Conservation (phyloP, 2,113 vertebrate species). For the Takifugu bimaculatus region DNA sequence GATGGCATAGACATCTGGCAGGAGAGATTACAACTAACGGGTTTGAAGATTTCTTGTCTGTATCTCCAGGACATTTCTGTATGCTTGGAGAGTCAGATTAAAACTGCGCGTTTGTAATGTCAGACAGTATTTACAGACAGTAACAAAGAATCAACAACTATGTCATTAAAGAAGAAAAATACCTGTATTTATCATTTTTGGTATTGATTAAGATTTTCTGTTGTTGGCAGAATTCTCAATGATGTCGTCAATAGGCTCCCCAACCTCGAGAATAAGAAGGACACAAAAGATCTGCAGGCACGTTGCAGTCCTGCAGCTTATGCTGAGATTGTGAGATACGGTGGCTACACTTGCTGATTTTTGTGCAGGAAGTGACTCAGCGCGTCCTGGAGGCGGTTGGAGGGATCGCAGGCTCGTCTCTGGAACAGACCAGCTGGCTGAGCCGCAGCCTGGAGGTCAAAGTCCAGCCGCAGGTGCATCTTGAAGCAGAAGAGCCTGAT, state of each 20-base stretch:
- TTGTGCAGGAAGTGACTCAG: slow-evolving; percentile 88
- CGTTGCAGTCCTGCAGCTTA: background rate
- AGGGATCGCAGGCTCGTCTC: slow-evolving; percentile 88
- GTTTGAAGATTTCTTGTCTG: too few relatives aligned
- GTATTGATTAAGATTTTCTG: slow-evolving; percentile 17
- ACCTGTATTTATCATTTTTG: background rate
- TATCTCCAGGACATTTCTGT: too few relatives aligned
- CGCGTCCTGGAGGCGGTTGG: slow-evolving; percentile 90
- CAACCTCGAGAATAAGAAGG: slow-evolving; percentile 91
- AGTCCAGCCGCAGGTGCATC: slow-evolving; percentile 87
- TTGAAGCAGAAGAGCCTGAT: slow-evolving; percentile 78
- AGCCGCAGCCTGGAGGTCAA: slow-evolving; percentile 96
- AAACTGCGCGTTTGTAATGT: too few relatives aligned
- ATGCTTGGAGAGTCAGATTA: too few relatives aligned
- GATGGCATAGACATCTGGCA: too few relatives aligned
- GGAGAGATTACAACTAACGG: too few relatives aligned
- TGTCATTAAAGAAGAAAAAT: background rate
- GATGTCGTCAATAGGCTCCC: slow-evolving; percentile 89
- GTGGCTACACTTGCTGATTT: background rate
- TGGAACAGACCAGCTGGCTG: slow-evolving; percentile 98
- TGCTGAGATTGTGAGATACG: background rate
- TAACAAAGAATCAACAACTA: too few relatives aligned
- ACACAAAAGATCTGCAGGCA: slow-evolving; percentile 92
- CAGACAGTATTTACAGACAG: too few relatives aligned
- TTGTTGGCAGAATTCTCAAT: slow-evolving; percentile 83